phyloP scores from a whole-genome alignment of 2,797 vertebrate species.

The Arnoldichthys spilopterus region DNA sequence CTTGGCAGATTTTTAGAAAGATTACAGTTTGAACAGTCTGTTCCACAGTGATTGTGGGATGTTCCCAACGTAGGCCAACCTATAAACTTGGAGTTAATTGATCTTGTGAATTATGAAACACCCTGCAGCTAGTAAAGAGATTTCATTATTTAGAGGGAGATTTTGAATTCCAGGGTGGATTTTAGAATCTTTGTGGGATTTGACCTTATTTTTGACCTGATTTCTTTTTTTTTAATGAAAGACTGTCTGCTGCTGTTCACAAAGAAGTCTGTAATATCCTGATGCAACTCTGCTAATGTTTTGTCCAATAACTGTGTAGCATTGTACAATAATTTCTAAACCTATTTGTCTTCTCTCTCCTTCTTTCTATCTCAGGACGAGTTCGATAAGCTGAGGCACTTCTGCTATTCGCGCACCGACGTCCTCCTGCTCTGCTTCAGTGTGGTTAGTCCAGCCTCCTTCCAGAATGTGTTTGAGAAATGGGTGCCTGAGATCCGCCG shows the following conservation, averaged over 20 bases:
- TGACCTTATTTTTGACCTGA: background rate
- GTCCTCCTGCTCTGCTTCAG: constrained; percentile 88
- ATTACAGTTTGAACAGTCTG: constrained; percentile 43
- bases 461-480: constrained; percentile 87
- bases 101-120: constrained; percentile 42
- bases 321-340: background rate
- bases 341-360: background rate
- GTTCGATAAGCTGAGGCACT: constrained; percentile 86
- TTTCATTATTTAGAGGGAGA: constrained; percentile 39
- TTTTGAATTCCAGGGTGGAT: constrained; percentile 29
- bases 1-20: constrained; percentile 47
- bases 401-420: constrained; percentile 86
- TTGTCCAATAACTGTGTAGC: background rate
- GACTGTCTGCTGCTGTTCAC: constrained; percentile 7
- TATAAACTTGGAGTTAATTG: constrained; percentile 44
- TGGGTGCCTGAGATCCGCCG: constrained; percentile 85
- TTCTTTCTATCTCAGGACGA: constrained; percentile 77
- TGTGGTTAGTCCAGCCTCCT: constrained; percentile 86
- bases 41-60: constrained; percentile 41
- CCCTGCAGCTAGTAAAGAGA: constrained; percentile 20
- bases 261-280: background rate
- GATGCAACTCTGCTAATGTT: background rate
- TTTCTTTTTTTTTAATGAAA: background rate
- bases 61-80: constrained; percentile 30
- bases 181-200: constrained; percentile 19